Percentiles rank a stretch among this genome's conserved stretches.
Evolutionary conservation across 2,113 vertebrate genomes (phyloP).

Genomic region (Diadophis punctatus): DNA sequence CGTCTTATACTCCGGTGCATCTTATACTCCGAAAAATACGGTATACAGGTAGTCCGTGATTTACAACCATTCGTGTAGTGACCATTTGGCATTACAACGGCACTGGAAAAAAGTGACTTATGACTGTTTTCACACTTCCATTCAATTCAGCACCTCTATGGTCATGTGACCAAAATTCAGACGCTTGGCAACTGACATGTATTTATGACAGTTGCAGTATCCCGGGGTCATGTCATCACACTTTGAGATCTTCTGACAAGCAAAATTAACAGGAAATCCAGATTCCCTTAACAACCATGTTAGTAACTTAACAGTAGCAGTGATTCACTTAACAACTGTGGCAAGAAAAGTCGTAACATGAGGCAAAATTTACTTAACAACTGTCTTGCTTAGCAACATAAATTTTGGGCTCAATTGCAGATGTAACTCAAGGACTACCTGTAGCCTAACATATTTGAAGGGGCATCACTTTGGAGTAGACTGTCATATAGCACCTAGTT

Average conservation of each 20-base stretch:
- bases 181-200: neutral
- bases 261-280: neutral
- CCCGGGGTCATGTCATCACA: neutral
- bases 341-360: neutral
- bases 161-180: neutral
- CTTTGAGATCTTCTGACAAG: neutral
- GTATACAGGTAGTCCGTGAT: neutral
- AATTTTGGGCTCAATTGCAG: neutral
- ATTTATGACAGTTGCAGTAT: neutral
- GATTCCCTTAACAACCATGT: neutral
- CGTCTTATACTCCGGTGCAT: too few relatives aligned
- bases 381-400: neutral
- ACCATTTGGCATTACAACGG: neutral
- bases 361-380: neutral
- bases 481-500: neutral
- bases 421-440: neutral
- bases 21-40: too few relatives aligned
- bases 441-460: neutral
- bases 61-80: neutral
- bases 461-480: neutral
- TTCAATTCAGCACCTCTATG: neutral
- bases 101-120: neutral
- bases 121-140: too few relatives aligned
- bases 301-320: neutral
- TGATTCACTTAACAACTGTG: neutral